These are phyloP conservation scores for Urocitellus parryii DNA, from an alignment of 2,113 vertebrate genomes.

Conservation along the genomic window DNA sequence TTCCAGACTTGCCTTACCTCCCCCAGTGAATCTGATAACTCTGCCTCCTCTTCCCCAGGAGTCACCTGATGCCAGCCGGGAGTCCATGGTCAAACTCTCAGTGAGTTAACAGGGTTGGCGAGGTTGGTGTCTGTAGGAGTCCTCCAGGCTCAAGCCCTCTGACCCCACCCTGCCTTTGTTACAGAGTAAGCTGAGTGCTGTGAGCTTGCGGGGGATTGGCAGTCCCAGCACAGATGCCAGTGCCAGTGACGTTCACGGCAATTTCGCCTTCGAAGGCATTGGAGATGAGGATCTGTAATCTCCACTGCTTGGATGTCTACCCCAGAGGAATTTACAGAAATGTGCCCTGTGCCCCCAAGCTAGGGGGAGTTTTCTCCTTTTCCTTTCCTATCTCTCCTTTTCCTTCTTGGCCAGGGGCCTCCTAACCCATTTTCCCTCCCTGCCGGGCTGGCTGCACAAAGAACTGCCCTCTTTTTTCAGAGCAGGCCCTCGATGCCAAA, in stretches of 20 bases:
- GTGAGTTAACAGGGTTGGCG: constrained; percentile 88
- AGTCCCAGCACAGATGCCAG: constrained; percentile 95
- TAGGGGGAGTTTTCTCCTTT: constrained; percentile 76
- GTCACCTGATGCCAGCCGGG: constrained; percentile 93
- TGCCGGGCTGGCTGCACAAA: constrained; percentile 64
- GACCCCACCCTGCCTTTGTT: constrained; percentile 40
- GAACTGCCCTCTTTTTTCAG: constrained; percentile 51
- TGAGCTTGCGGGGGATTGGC: constrained; percentile 96
- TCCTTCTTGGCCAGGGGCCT: constrained; percentile 68
- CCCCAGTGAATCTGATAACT: constrained; percentile 15
- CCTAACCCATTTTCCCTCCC: not conserved
- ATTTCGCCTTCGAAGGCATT: constrained; percentile 99
- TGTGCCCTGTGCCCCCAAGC: constrained; percentile 81
- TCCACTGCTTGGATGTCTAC: constrained; percentile 59
- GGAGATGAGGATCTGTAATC: constrained; percentile 97
- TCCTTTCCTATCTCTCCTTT: constrained; percentile 63
- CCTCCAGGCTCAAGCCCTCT: not conserved
- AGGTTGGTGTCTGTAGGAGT: fast-evolving
- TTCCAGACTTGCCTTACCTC: not conserved
- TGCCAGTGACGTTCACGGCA: constrained; percentile 96
- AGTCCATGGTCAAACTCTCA: constrained; percentile 96
- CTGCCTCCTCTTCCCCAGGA: constrained; percentile 87
- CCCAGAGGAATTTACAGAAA: constrained; percentile 69
- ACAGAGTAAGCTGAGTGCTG: constrained; percentile 97
- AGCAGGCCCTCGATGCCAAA: constrained; percentile 83